Evolutionary conservation across 2,888 invertebrate genomes (phyloP).

Genomic region (Arge pagana): DNA sequence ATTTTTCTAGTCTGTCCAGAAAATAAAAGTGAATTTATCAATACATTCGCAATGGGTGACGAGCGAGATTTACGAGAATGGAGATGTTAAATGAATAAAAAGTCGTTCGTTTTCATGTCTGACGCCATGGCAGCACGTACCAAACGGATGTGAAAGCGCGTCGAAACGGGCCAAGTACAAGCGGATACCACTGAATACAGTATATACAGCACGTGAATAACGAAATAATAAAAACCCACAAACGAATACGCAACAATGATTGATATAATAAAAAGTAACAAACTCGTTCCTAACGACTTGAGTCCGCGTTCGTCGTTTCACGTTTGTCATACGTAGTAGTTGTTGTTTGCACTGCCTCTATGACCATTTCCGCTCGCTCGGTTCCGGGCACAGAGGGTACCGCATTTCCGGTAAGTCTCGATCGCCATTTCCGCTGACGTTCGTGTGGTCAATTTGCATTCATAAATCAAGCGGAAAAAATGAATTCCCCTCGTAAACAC

Average conservation of each 20-base stretch:
- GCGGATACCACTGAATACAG: too few relatives aligned
- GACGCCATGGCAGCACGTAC: background rate
- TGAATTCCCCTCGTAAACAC: too few relatives aligned
- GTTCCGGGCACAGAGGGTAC: background rate
- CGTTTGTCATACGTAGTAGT: background rate
- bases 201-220: too few relatives aligned
- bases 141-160: background rate
- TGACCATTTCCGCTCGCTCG: conserved; percentile 1
- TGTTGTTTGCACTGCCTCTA: conserved; percentile 1
- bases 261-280: background rate
- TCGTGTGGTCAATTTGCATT: too few relatives aligned
- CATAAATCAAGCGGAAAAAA: too few relatives aligned
- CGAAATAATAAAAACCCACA: background rate
- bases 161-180: background rate
- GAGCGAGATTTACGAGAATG: too few relatives aligned
- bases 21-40: too few relatives aligned
- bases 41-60: too few relatives aligned
- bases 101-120: too few relatives aligned
- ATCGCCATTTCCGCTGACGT: conserved; percentile 3
- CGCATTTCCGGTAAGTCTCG: conserved; percentile 10
- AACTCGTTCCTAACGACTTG: background rate
- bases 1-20: too few relatives aligned
- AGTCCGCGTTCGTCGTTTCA: background rate
- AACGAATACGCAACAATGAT: background rate
- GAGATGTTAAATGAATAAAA: too few relatives aligned